phyloP scores from a whole-genome alignment of 2,113 vertebrate genomes.

The Grallaria varia region DNA sequence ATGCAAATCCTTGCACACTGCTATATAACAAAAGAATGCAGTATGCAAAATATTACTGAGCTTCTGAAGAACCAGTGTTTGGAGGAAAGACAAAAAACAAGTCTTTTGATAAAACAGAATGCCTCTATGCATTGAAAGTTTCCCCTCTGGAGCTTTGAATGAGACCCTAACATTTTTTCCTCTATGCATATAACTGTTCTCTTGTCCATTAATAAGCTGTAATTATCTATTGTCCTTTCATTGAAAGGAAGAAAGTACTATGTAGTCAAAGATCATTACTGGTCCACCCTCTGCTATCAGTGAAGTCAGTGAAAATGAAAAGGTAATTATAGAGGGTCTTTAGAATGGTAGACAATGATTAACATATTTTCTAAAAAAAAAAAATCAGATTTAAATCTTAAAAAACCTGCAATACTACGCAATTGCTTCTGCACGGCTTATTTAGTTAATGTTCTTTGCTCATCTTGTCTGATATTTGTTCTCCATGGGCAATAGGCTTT shows the following conservation, averaged over 20 bases:
- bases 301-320: conserved; percentile 37
- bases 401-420: background rate
- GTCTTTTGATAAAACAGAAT: background rate
- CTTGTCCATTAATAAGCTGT: conserved; percentile 28
- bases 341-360: background rate
- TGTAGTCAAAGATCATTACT: conserved; percentile 48
- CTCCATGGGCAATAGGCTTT: background rate
- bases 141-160: background rate
- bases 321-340: conserved; percentile 45
- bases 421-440: background rate
- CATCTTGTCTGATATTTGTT: background rate
- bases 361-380: background rate
- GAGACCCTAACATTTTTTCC: background rate
- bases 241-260: conserved; percentile 26
- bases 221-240: conserved; percentile 50
- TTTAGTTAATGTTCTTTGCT: background rate
- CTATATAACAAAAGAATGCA: background rate
- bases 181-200: background rate
- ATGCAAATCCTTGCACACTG: background rate
- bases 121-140: background rate
- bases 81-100: background rate
- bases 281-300: conserved; percentile 34
- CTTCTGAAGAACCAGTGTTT: background rate
- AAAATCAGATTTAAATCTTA: background rate
- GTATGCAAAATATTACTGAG: background rate